These are phyloP conservation scores for Sympetrum striolatum DNA, from an alignment of 2,888 invertebrate species.

Conservation along the genomic window DNA sequence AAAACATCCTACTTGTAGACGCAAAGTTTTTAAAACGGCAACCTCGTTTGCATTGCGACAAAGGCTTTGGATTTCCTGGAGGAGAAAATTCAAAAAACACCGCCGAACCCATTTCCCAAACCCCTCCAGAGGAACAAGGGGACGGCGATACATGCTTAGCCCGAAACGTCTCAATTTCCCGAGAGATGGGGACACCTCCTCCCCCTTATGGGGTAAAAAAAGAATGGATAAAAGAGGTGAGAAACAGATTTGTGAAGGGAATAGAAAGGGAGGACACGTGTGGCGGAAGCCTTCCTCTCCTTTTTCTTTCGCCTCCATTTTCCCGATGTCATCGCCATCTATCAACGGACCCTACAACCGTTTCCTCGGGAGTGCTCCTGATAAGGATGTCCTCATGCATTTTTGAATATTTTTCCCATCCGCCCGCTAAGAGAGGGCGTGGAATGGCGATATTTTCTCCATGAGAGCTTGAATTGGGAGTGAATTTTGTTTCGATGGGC, in stretches of 20 bases:
- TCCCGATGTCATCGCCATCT: neutral
- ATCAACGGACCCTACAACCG: neutral
- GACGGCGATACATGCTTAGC: neutral
- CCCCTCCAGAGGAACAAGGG: neutral
- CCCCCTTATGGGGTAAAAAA: too few relatives aligned
- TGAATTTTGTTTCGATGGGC: neutral
- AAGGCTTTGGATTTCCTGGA: too few relatives aligned
- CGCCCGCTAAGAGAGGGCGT: neutral
- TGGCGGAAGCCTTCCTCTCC: neutral
- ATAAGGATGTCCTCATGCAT: conserved; percentile 37
- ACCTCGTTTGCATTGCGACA: too few relatives aligned
- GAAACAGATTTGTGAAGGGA: conserved; percentile 1
- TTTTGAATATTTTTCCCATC: neutral
- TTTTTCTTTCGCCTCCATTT: neutral
- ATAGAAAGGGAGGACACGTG: neutral
- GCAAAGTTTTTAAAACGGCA: too few relatives aligned
- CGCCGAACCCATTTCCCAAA: neutral
- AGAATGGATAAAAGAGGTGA: neutral
- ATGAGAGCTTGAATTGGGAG: neutral
- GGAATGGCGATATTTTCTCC: neutral
- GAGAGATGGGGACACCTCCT: neutral
- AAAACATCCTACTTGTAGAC: too few relatives aligned
- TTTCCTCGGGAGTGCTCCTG: neutral
- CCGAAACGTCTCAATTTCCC: neutral
- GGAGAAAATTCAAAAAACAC: neutral